Conservation (phyloP, 2,113 vertebrate genomes). For the Ginglymostoma cirratum region DNA sequence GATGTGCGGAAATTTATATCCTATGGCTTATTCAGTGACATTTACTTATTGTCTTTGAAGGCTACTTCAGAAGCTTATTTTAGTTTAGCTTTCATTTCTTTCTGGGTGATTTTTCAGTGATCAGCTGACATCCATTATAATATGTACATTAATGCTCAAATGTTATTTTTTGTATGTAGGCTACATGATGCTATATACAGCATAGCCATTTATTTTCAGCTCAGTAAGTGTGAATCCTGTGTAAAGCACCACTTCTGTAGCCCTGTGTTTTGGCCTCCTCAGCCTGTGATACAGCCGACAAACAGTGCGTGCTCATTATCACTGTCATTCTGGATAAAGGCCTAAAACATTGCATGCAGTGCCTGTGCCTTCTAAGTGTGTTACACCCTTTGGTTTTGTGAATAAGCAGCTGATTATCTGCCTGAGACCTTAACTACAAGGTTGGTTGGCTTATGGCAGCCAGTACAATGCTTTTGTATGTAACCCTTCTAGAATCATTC, state of each 20-base stretch:
- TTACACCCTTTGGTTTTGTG: neutral
- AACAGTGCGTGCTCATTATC: neutral
- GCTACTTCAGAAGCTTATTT: neutral
- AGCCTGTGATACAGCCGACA: neutral
- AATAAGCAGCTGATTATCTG: neutral
- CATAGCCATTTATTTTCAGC: neutral
- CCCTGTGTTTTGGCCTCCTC: neutral
- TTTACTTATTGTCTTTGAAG: constrained; percentile 10
- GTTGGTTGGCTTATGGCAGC: neutral
- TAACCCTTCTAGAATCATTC: neutral
- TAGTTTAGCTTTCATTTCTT: neutral
- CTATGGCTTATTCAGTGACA: constrained; percentile 4
- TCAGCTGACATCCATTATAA: neutral
- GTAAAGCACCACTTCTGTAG: neutral
- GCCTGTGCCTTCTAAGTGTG: neutral
- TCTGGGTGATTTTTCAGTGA: neutral
- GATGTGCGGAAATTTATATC: neutral
- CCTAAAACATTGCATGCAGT: neutral
- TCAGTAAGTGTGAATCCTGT: neutral
- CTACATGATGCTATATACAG: neutral
- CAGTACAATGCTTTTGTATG: neutral
- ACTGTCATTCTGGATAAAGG: neutral
- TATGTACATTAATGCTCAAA: neutral
- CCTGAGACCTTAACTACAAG: neutral
- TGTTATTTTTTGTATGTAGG: neutral